phyloP scores from a whole-genome alignment of 2,797 vertebrate genomes.

The Hydrocynus forskahlii region DNA sequence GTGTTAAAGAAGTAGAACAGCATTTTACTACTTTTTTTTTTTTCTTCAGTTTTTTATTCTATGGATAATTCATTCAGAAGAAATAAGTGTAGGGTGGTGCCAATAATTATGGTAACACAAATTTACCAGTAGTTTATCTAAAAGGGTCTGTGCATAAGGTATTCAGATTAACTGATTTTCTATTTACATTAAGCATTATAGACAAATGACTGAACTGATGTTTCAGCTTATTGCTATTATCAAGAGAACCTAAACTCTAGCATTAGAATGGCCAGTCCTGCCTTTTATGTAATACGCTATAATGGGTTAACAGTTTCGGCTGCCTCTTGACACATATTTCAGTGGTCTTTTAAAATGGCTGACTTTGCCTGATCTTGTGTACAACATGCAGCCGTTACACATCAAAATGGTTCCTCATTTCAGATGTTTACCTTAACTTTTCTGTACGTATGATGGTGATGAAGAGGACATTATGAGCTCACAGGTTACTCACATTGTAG shows the following conservation, averaged over 20 bases:
- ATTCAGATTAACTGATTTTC: too few relatives aligned
- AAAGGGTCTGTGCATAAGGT: too few relatives aligned
- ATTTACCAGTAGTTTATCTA: not conserved
- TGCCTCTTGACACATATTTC: not conserved
- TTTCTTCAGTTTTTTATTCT: conserved; percentile 5
- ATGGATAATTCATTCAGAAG: not conserved
- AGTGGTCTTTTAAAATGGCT: not conserved
- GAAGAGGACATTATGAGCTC: conserved; percentile 77
- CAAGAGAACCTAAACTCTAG: not conserved
- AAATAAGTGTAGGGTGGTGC: not conserved
- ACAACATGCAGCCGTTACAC: not conserved
- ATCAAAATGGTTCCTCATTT: not conserved
- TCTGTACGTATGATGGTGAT: conserved; percentile 79
- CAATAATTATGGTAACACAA: not conserved
- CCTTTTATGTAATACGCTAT: not conserved
- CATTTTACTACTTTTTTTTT: not conserved
- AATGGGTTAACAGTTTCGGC: not conserved
- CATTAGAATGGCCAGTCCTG: not conserved
- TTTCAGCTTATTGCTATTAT: too few relatives aligned
- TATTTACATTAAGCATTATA: too few relatives aligned
- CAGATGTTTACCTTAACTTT: conserved; percentile 69
- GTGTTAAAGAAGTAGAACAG: not conserved
- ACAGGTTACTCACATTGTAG: conserved; percentile 81
- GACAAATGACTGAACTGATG: too few relatives aligned
- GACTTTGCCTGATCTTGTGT: too few relatives aligned